These are phyloP conservation scores for Trypoxylon attenuatum DNA, from an alignment of 2,888 invertebrate genomes.

Conservation along the genomic window DNA sequence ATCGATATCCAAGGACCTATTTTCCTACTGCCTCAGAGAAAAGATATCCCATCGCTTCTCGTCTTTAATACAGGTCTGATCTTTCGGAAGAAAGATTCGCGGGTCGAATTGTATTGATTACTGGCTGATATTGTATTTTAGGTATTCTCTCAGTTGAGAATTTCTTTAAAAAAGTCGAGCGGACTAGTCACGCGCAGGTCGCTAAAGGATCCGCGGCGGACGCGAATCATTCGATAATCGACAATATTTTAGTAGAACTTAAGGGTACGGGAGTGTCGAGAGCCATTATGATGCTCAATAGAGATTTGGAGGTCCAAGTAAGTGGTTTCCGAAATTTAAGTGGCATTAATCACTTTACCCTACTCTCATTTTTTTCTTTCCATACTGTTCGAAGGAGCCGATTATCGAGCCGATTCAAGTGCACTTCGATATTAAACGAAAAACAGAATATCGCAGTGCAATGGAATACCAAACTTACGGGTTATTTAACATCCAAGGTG, in stretches of 20 bases:
- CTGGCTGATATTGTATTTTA: too few relatives aligned
- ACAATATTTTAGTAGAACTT: slow-evolving; percentile 83
- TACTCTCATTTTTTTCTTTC: too few relatives aligned
- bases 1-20: slow-evolving; percentile 85
- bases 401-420: slow-evolving; percentile 85
- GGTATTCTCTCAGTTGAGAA: slow-evolving; percentile 88
- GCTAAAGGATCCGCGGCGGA: slow-evolving; percentile 59
- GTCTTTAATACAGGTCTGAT: slow-evolving; percentile 86
- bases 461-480: slow-evolving; percentile 58
- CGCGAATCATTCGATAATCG: slow-evolving; percentile 74
- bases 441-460: slow-evolving; percentile 75
- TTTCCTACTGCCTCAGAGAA: slow-evolving; percentile 85
- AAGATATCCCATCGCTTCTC: slow-evolving; percentile 85
- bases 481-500: slow-evolving; percentile 80
- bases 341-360: too few relatives aligned
- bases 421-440: slow-evolving; percentile 84
- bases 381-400: slow-evolving; percentile 80
- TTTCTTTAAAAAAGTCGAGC: slow-evolving; percentile 81
- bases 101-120: too few relatives aligned
- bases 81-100: too few relatives aligned
- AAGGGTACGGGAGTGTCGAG: slow-evolving; percentile 82
- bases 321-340: too few relatives aligned
- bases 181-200: slow-evolving; percentile 67
- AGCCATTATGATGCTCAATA: slow-evolving; percentile 84
- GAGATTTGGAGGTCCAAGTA: slow-evolving; percentile 84